Evolutionary conservation across 2,888 invertebrate genomes (phyloP).

Genomic region (Gibbula magus): DNA sequence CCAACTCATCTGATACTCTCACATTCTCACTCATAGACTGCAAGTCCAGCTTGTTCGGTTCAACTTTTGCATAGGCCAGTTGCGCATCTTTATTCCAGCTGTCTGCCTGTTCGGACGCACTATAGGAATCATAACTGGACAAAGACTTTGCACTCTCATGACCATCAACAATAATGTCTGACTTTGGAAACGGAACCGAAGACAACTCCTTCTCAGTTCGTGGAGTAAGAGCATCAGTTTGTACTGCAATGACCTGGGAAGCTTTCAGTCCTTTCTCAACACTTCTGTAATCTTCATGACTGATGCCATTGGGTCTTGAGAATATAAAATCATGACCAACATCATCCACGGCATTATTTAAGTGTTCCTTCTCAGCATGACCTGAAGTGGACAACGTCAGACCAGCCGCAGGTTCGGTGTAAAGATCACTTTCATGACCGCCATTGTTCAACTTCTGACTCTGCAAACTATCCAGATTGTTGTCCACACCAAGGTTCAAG

Average conservation of each 20-base stretch:
- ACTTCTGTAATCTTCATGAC: background rate
- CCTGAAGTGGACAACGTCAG: background rate
- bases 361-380: background rate
- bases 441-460: background rate
- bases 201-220: conserved; percentile 41
- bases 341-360: background rate
- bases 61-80: conserved; percentile 12
- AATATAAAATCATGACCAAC: background rate
- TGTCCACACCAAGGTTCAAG: background rate
- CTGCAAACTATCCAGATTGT: background rate
- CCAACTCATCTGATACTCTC: background rate
- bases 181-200: conserved; percentile 41
- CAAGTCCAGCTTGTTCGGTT: background rate
- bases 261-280: conserved; percentile 30
- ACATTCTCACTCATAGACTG: background rate
- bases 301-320: conserved; percentile 13
- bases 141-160: conserved; percentile 31
- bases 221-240: conserved; percentile 46
- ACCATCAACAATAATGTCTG: conserved; percentile 48
- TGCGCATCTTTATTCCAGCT: background rate
- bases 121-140: background rate
- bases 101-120: background rate
- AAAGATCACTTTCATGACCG: background rate
- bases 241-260: conserved; percentile 41
- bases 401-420: background rate